These are phyloP conservation scores for Leucozona laternaria DNA, from an alignment of 2,888 invertebrate species.

Conservation along the genomic window DNA sequence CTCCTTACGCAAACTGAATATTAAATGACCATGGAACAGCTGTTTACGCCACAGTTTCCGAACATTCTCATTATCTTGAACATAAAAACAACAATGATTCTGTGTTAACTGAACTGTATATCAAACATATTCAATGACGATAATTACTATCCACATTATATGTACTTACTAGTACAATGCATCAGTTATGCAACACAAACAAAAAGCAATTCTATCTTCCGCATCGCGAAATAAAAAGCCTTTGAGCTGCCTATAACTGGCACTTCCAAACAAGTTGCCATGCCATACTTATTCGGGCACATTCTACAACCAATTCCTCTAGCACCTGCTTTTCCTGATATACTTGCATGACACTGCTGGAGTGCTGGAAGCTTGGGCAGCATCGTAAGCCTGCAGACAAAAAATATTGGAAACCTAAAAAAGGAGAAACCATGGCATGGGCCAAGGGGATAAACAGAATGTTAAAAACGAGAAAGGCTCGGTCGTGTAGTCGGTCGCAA, in stretches of 20 bases:
- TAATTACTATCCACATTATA: not conserved
- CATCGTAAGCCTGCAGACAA: not conserved
- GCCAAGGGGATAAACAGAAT: conserved; percentile 17
- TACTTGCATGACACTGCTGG: conserved; percentile 20
- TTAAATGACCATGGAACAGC: not conserved
- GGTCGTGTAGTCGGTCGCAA: conserved; percentile 13
- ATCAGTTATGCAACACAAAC: conserved; percentile 29
- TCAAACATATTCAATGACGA: not conserved
- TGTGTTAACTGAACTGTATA: not conserved
- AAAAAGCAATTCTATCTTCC: conserved; percentile 47
- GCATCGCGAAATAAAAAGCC: conserved; percentile 40
- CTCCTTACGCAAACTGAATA: too few relatives aligned
- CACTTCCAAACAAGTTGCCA: conserved; percentile 28
- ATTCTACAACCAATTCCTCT: conserved; percentile 47
- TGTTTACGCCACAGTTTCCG: not conserved
- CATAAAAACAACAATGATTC: not conserved
- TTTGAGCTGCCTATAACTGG: conserved; percentile 26
- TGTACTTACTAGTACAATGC: not conserved
- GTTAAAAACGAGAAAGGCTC: conserved; percentile 52
- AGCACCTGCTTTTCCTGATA: conserved; percentile 50
- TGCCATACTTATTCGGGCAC: conserved; percentile 33
- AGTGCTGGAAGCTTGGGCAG: conserved; percentile 8
- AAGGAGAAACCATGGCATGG: conserved; percentile 1
- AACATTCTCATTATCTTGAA: not conserved
- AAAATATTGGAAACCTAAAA: conserved; percentile 12